Evolutionary conservation across 2,797 vertebrate genomes (phyloP), one percentile per base, ranked within the genome.

Genomic region (Crypturellus tataupa): DNA sequence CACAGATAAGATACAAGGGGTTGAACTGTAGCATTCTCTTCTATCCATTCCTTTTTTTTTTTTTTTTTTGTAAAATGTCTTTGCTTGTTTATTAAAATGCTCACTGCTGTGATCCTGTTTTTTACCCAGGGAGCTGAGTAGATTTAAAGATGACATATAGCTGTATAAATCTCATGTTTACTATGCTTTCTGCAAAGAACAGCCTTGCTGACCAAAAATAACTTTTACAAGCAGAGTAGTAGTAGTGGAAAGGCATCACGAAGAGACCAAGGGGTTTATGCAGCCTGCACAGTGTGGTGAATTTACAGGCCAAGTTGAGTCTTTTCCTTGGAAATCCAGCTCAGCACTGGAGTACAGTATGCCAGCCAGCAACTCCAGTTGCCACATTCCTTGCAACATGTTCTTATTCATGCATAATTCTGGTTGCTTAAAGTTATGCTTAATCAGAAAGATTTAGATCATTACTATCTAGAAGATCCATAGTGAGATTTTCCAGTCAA

Each of bases 11-110:
- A 81, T n/a, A 85, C 31, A 15, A 89, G 23, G 21, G 0, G 1
- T 47, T 93, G 87, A 89, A 80, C 77, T 64, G 51, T 51, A 93
- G 81, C 77, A 84, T 64, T 60, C 72, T 91, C 72, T 92, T 86
- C 73, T 93, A 60, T 79, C 42, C 1, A 0, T n/a, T 35, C 14
- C 60, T 64, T 53, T 80, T 92, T 94, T 89, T 64, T 13, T 60
- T 68, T n/a, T n/a, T n/a, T 55, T 77, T 93, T 89, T 62, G 17
- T 49, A 62, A 86, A 90, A 76, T 67, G 35, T 70, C 55, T 89
- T 87, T 81, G 73, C 89, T 96, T 94, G 77, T 95, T 95, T 97
- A 94, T 96, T 93, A 95, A 96, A 94, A 92, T 85, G 73, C 80
- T 94, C 80, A 86, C 96, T 88, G 85, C 80, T 95, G 92, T 86